Percentiles rank a stretch among this genome's conserved stretches.
Conservation (phyloP, 2,113 vertebrate species). For the Regulus satrapa region DNA sequence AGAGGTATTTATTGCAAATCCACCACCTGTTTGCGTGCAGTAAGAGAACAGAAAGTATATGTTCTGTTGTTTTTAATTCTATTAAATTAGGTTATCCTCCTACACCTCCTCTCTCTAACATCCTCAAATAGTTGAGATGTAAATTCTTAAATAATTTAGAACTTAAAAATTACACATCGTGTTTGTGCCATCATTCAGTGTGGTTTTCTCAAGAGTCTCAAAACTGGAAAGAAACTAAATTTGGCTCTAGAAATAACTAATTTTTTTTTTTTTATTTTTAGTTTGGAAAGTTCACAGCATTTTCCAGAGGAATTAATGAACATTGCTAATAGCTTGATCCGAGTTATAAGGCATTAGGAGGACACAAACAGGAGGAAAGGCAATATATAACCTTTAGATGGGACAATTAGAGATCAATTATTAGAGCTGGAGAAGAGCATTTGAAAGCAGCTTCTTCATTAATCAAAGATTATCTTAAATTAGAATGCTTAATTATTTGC, state of each 20-base stretch:
- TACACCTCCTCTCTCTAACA: not conserved
- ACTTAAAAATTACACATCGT: not conserved
- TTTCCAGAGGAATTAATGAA: constrained; percentile 61
- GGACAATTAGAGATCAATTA: constrained; percentile 67
- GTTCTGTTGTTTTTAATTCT: constrained; percentile 8
- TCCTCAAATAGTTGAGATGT: not conserved
- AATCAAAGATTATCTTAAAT: constrained; percentile 61
- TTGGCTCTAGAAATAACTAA: not conserved
- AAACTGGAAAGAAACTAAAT: not conserved
- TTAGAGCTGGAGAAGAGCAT: constrained; percentile 34
- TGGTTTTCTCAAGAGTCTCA: not conserved
- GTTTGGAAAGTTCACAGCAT: constrained; percentile 39
- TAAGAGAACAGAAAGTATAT: constrained; percentile 4
- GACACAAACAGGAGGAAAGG: constrained; percentile 53
- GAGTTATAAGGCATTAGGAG: constrained; percentile 52
- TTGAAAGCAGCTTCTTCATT: constrained; percentile 42
- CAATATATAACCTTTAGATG: constrained; percentile 67
- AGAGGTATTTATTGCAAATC: not conserved
- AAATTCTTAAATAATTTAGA: not conserved
- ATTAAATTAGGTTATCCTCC: constrained; percentile 7
- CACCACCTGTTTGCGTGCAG: not conserved
- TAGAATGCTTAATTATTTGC: constrained; percentile 60
- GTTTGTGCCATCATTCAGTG: not conserved
- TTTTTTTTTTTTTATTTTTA: not conserved
- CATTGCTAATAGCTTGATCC: constrained; percentile 32